Base-by-base conservation (phyloP, 2,888 invertebrate genomes). In the Nomada goodeniana region DNA sequence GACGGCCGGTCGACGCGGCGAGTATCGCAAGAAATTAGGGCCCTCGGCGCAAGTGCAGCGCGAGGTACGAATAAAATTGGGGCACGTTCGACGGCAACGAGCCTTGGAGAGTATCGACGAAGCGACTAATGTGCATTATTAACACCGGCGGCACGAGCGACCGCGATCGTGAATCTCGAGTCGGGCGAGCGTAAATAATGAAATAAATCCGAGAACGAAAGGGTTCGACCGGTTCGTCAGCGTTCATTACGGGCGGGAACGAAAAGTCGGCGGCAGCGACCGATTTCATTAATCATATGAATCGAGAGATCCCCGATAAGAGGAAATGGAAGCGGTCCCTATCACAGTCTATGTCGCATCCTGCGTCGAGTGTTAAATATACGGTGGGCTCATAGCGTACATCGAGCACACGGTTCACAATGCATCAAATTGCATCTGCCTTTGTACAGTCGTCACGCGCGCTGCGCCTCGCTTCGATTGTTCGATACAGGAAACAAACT, bases 401-500 rank as follows among this genome's bases (percentile, higher is more conserved):
- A 36, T 29, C 29, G 71, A 85, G n/a, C 82, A 75, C 67, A 82
- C 85, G 82, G 55, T 29, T 68, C 81, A 84, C 86, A 88, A 88
- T 88, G 80, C 86, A 72, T 85, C 79, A 84, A 88, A 88, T 88
- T 87, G 88, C 88, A 81, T 83, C 85, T 84, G 77, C 78, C 84
- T 87, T 87, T 84, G 87, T 80, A 77, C 78, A 65, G 57, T 79
- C 84, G 88, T 88, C 88, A 88, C 88, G 88, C 87, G 83, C 57
- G 86, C 70, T 83, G 83, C 85, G 50, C 71, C 65, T 63, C 82
- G 80, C 72, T 82, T 69, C 88, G 86, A 88, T 88, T 88, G 88
- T 88, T 86, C 87, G 82, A 86, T 85, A 86, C 87, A 76, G 88
- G 88, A 88, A 88, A 71, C 85, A 78, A 86, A 82, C 85, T 81